A percentile compares a stretch with the other conserved stretches of the same genome.
Conservation (phyloP, 2,888 invertebrate genomes). For the Hofmannophila pseudospretella region DNA sequence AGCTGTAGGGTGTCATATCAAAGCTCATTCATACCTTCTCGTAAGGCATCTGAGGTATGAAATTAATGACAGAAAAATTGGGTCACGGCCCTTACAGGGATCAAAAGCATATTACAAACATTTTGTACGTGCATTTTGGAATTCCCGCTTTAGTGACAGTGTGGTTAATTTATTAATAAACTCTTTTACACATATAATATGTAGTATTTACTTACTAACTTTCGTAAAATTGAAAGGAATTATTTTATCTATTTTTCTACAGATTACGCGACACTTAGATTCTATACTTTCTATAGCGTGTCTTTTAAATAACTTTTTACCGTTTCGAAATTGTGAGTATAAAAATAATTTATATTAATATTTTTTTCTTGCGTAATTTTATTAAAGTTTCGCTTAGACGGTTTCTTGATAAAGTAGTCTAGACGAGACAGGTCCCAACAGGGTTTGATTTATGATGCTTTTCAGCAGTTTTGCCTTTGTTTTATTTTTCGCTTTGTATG, state of each 20-base stretch:
- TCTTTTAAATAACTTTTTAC: no score
- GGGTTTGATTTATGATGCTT: not conserved
- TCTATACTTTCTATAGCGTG: no score
- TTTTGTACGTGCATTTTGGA: slow-evolving; percentile 9
- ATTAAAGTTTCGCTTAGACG: no score
- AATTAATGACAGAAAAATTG: slow-evolving; percentile 10
- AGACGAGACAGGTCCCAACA: not conserved
- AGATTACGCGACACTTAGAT: no score
- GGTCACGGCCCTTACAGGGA: slow-evolving; percentile 7
- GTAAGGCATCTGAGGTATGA: slow-evolving; percentile 4
- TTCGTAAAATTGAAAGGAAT: no score
- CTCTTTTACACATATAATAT: no score
- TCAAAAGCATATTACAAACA: slow-evolving; percentile 10
- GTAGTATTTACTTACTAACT: no score
- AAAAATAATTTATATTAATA: not conserved
- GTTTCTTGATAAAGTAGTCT: slow-evolving; percentile 1
- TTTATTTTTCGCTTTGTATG: slow-evolving; percentile 1
- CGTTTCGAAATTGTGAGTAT: no score
- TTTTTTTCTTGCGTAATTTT: not conserved
- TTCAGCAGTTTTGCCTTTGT: slow-evolving; percentile 11
- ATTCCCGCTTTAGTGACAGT: slow-evolving; percentile 1
- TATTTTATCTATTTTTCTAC: no score
- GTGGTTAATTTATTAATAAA: not conserved
- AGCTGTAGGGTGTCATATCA: no score
- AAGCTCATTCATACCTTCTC: slow-evolving; percentile 1